A percentile compares a stretch with the other conserved stretches of the same genome.
Evolutionary conservation across 1,140 invertebrate genomes (phyloP).

Genomic region (Calycopis cecrops): DNA sequence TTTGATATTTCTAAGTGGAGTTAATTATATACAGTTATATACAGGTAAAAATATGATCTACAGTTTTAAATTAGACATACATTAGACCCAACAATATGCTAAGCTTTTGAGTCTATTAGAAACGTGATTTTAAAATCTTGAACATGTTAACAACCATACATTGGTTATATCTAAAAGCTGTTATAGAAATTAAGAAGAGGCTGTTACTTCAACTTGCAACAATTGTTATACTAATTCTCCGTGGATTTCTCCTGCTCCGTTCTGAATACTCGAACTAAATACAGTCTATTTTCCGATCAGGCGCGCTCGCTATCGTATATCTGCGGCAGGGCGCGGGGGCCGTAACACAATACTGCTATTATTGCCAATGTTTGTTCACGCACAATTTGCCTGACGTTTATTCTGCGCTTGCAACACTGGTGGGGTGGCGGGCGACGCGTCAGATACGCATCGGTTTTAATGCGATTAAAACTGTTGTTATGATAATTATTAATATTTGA

Average conservation of each 20-base stretch:
- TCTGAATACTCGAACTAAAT: background rate
- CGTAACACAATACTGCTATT: conserved; percentile 54
- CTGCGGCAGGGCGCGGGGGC: conserved; percentile 19
- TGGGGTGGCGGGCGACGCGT: conserved; percentile 24
- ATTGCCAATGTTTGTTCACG: conserved; percentile 69
- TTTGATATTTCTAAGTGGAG: too few species aligned
- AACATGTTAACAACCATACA: too few species aligned
- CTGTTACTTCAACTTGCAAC: too few species aligned
- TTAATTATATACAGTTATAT: too few species aligned
- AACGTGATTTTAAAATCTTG: too few species aligned
- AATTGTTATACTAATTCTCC: too few species aligned
- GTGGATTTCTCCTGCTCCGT: background rate
- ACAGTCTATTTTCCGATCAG: conserved; percentile 34
- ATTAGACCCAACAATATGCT: too few species aligned
- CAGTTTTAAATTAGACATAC: too few species aligned
- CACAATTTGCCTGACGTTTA: conserved; percentile 58
- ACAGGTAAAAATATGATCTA: too few species aligned
- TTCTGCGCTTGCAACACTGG: conserved; percentile 49
- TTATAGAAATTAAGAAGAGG: too few species aligned
- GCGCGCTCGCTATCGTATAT: conserved; percentile 19
- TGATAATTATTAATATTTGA: conserved; percentile 17
- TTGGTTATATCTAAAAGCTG: too few species aligned
- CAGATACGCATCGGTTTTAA: conserved; percentile 33
- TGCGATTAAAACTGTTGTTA: conserved; percentile 39
- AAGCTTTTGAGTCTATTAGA: too few species aligned